Base-by-base conservation (phyloP, 2,888 invertebrate genomes). In the Lampropteryx suffumata region DNA sequence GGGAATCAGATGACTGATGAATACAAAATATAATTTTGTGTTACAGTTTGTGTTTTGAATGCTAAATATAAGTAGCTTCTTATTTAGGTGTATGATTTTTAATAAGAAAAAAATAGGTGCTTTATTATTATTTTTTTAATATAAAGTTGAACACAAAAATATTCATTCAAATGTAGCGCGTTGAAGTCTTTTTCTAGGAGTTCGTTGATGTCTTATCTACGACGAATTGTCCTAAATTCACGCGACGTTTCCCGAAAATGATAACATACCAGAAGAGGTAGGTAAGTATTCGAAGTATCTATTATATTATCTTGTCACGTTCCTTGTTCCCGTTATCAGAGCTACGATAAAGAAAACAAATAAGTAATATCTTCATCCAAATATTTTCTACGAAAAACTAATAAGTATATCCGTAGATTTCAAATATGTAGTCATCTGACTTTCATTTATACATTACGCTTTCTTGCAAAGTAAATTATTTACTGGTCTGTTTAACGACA, bases 311-410 rank as follows among this genome's bases (percentile, higher is more conserved):
- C 48, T 44, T 40, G 41, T 39, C 43, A 47, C 40, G 27, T 47
- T 42, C 37, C 26, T 34, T 51, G 33, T 49, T 47, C 45, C 14
- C 26, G 44, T 58, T 66, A 59, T 65, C 62, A 45, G 9, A 29
- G 28, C 14, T 42, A 47, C 30, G 64, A 65, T 67, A 67, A 62
- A 58, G 55, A 56, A 59, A 62, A 55, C 64, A 62, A 65, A 64
- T 50, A 24, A 24, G 24, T 24, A 63, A 26, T 32, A 46, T 52
- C 49, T 59, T 52, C 44, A 29, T 39, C 42, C 54, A 58, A 57
- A 62, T 59, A 62, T 51, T 59, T 49, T 41, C 40, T 49, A 50
- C 39, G 28, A 46, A 26, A 12, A 24, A 24, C n/a, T 21, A 26
- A 35, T 34, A 42, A 29, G 53, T 35, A 40, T 49, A 50, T 52